A percentile compares a stretch with the other conserved stretches of the same genome.
Evolutionary conservation across 1,140 invertebrate species (phyloP).

Genomic region (Drosophila kohkoa): DNA sequence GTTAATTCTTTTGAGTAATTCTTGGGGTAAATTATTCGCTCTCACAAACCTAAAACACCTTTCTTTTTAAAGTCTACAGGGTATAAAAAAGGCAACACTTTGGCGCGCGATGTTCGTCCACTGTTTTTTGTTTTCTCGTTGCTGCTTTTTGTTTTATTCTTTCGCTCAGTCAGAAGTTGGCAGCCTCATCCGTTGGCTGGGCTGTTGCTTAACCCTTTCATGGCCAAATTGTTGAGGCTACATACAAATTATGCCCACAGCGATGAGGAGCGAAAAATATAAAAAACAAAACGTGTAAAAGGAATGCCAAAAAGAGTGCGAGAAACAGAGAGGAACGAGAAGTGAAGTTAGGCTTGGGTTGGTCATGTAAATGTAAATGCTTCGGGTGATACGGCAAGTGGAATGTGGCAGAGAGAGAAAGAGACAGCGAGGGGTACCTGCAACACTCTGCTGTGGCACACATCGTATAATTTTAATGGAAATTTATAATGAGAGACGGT

Average conservation of each 20-base stretch:
- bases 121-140: conserved; percentile 16
- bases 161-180: conserved; percentile 28
- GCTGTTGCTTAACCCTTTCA: conserved; percentile 71
- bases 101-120: conserved; percentile 50
- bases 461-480: conserved; percentile 78
- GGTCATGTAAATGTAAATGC: conserved; percentile 40
- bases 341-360: not conserved
- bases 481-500: conserved; percentile 80
- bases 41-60: not conserved
- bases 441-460: conserved; percentile 39
- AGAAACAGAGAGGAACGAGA: not conserved
- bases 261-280: conserved; percentile 30
- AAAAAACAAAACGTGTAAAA: conserved; percentile 36
- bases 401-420: not conserved
- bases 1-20: too few species aligned
- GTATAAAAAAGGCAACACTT: conserved; percentile 51
- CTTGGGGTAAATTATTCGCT: too few species aligned
- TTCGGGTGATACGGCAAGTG: conserved; percentile 15
- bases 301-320: conserved; percentile 24
- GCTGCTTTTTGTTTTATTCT: conserved; percentile 52
- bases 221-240: conserved; percentile 75
- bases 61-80: not conserved
- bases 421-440: not conserved
- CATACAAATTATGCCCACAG: conserved; percentile 75
- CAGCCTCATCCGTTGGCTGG: conserved; percentile 42